Evolutionary conservation across 2,888 invertebrate species (phyloP).

Genomic region (Machimus atricapillus): DNA sequence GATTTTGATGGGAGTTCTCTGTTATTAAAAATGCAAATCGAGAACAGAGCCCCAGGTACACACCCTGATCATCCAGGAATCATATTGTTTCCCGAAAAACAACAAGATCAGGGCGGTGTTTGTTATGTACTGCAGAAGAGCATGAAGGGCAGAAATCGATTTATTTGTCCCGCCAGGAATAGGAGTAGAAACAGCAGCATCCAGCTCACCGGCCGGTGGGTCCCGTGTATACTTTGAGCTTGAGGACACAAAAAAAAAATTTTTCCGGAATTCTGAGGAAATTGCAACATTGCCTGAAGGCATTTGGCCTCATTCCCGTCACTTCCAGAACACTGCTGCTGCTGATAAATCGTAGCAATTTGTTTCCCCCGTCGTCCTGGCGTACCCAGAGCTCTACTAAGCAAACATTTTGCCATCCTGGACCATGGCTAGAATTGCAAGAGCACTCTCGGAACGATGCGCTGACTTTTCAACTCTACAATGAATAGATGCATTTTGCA

Average conservation of each 20-base stretch:
- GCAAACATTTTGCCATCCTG: background rate
- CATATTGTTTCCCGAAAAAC: background rate
- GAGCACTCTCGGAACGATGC: background rate
- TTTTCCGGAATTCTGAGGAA: background rate
- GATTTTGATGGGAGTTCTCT: background rate
- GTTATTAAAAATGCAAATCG: background rate
- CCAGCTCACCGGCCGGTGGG: background rate
- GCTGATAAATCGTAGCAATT: background rate
- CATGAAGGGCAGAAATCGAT: background rate
- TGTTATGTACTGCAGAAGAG: background rate
- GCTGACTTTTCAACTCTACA: background rate
- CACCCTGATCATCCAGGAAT: background rate
- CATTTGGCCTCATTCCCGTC: background rate
- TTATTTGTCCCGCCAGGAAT: background rate
- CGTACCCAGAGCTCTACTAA: background rate
- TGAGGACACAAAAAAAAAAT: background rate
- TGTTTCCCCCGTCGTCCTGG: background rate
- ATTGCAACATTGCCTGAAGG: background rate
- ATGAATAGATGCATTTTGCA: background rate
- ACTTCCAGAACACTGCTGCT: background rate
- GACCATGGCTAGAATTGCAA: background rate
- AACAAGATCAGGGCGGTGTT: background rate
- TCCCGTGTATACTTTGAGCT: background rate
- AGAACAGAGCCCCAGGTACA: background rate
- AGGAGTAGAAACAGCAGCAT: background rate